phyloP scores from a whole-genome alignment of 1,140 invertebrate species.

The Cydia fagiglandana region DNA sequence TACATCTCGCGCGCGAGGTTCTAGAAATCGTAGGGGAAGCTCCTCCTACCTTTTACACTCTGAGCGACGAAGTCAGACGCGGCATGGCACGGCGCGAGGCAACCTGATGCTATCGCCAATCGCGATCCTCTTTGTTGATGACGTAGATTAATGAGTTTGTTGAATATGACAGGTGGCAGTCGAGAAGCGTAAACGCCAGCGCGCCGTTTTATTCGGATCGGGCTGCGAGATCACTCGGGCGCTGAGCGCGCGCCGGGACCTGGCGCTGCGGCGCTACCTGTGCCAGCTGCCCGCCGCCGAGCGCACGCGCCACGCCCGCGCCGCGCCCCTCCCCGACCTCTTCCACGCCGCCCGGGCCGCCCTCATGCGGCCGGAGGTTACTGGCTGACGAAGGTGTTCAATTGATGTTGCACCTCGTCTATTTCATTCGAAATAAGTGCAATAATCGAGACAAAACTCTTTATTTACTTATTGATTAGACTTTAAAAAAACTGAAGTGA shows the following conservation, averaged over 20 bases:
- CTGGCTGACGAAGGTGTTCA: constrained; percentile 57
- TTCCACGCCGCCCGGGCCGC: constrained; percentile 64
- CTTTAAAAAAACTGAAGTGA: not conserved
- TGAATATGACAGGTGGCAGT: constrained; percentile 64
- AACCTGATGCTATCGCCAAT: no score
- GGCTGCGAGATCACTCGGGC: constrained; percentile 80
- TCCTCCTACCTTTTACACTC: no score
- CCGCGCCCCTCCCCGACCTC: constrained; percentile 40
- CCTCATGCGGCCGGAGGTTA: constrained; percentile 62
- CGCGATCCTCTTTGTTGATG: constrained; percentile 21
- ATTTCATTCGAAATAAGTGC: constrained; percentile 18
- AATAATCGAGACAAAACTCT: not conserved
- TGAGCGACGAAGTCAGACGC: no score
- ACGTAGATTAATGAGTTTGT: not conserved
- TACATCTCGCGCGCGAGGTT: no score
- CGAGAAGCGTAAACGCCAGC: constrained; percentile 72
- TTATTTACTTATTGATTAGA: not conserved
- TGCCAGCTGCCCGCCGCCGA: constrained; percentile 82
- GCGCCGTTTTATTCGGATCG: constrained; percentile 71
- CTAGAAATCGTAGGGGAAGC: no score
- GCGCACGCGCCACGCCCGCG: constrained; percentile 60
- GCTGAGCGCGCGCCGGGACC: constrained; percentile 83
- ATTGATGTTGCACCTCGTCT: constrained; percentile 23
- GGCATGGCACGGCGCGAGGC: no score
- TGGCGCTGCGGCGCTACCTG: constrained; percentile 82